Evolutionary conservation across 2,888 invertebrate genomes (phyloP), one percentile per base, ranked within the genome.

Genomic region (Muschampia plurimacula): DNA sequence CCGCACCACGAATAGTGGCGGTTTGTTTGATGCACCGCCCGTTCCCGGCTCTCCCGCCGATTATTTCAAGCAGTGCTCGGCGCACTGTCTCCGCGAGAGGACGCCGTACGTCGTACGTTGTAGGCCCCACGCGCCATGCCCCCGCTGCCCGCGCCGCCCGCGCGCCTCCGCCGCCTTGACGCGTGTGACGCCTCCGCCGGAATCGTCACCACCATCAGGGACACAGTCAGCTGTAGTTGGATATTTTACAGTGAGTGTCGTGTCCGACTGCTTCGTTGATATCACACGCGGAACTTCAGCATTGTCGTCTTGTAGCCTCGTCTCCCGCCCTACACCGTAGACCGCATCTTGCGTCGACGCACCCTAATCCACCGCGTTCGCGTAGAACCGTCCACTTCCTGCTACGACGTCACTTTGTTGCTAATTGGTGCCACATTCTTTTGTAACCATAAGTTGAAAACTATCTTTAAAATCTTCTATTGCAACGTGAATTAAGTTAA

Each of bases 201-300:
- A 84, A 90, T 96, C 87, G 95, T 96, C 89, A 95, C 95, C 86
- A 95, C 95, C 86, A 89, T 95, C 88, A 95, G 95, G 86, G 96
- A 96, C 92, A 95, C 92, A 79, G 95, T 96, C 90, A 96, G 96
- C 93, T 96, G 96, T 90, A 96, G 96, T 95, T 96, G 96, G 96
- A 96, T 96, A 92, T 96, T 96, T 89, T 96, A 96, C 93, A 96
- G 96, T 96, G 96, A 95, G 94, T 94, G 91, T 91, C 88, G 81
- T 75, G 22, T 22, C 15, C 55, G 55, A 55, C 46, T 15, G 15
- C 55, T 15, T 76, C 77, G 76, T 78, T 55, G 55, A 77, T 74
- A 52, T 52, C 12, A n/a, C 67, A 74, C 74, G 74, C 77, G 74
- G 73, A 79, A 78, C 49, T n/a, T 49, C 49, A 13, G 74, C 76